A percentile compares a stretch with the other conserved stretches of the same genome.
Evolutionary conservation across 2,113 vertebrate genomes (phyloP).

Genomic region (Aldabrachelys gigantea): DNA sequence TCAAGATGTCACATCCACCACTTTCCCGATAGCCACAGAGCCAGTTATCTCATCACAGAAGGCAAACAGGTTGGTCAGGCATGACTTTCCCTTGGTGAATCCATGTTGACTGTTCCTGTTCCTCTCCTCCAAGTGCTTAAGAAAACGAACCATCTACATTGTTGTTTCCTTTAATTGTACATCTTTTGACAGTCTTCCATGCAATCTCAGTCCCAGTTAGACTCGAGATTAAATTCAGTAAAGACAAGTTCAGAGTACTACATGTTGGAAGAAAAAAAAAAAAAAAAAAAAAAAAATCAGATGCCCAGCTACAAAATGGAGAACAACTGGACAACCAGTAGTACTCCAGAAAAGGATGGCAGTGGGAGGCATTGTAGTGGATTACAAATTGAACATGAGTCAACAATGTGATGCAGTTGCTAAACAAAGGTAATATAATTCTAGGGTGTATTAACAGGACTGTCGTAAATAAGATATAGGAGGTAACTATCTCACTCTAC

Average conservation of each 20-base stretch:
- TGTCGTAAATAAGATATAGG: too few relatives aligned
- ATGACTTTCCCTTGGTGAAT: too few relatives aligned
- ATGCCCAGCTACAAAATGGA: neutral
- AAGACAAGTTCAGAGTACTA: neutral
- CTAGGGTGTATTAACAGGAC: too few relatives aligned
- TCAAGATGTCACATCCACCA: too few relatives aligned
- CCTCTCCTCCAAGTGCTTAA: too few relatives aligned
- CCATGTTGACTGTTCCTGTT: too few relatives aligned
- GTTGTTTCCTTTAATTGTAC: neutral
- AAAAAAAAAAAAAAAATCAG: neutral
- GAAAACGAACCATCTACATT: accelerated
- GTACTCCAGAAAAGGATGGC: neutral
- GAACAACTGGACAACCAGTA: neutral
- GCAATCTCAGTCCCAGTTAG: neutral
- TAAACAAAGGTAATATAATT: neutral
- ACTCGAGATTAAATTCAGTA: neutral
- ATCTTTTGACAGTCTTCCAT: neutral
- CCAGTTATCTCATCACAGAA: too few relatives aligned
- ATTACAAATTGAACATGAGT: neutral
- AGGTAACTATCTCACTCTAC: too few relatives aligned
- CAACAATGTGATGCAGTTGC: neutral
- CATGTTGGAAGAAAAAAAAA: neutral
- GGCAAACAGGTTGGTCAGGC: too few relatives aligned
- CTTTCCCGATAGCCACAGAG: too few relatives aligned
- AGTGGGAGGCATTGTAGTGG: neutral